Evolutionary conservation across 2,888 invertebrate genomes (phyloP).

Genomic region (Alcis repandata): DNA sequence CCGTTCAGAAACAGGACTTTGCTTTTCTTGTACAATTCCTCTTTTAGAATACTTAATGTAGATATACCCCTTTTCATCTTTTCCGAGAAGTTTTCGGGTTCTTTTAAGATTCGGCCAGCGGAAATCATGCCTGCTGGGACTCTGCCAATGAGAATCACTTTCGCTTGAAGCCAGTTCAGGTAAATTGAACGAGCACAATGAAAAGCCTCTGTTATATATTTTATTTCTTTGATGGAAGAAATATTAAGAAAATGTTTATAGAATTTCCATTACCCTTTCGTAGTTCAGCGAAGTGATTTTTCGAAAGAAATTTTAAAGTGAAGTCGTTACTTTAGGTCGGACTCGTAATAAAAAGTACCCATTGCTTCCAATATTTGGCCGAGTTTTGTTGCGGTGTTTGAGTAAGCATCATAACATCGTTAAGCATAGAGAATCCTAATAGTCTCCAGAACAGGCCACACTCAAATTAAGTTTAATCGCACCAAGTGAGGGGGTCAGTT

Average conservation of each 20-base stretch:
- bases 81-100: slow-evolving; percentile 74
- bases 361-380: no score
- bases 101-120: slow-evolving; percentile 73
- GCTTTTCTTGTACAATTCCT: slow-evolving; percentile 83
- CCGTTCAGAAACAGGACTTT: slow-evolving; percentile 82
- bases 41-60: slow-evolving; percentile 83
- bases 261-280: slow-evolving; percentile 26
- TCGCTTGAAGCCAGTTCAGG: slow-evolving; percentile 56
- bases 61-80: slow-evolving; percentile 80
- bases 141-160: slow-evolving; percentile 56
- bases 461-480: slow-evolving; percentile 84
- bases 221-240: slow-evolving; percentile 40
- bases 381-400: neutral
- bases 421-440: slow-evolving; percentile 68
- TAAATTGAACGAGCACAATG: slow-evolving; percentile 55
- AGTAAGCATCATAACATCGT: slow-evolving; percentile 20
- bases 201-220: slow-evolving; percentile 42
- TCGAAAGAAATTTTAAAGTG: slow-evolving; percentile 13
- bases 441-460: slow-evolving; percentile 74
- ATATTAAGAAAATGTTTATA: slow-evolving; percentile 44
- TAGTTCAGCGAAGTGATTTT: slow-evolving; percentile 22
- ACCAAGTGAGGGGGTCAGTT: slow-evolving; percentile 84
- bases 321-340: slow-evolving; percentile 1
- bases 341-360: no score
- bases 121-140: slow-evolving; percentile 71